Conservation (phyloP, 1,140 invertebrate species). For the Chironomus striatipennis region DNA sequence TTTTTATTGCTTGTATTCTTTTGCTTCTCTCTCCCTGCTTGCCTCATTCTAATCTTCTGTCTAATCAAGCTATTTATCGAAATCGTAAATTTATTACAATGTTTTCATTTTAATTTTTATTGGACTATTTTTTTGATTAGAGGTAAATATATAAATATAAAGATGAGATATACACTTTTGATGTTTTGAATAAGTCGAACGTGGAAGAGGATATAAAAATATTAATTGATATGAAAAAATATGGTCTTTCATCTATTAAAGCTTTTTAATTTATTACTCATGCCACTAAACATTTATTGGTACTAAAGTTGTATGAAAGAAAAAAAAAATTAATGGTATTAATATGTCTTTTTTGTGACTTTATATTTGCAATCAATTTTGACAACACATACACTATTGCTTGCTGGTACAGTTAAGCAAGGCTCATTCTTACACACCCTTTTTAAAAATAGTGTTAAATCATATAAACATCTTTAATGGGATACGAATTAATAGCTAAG, state of each 20-base stretch:
- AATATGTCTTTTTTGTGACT: not conserved
- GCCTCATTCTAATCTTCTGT: not conserved
- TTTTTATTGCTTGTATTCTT: not conserved
- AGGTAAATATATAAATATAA: not conserved
- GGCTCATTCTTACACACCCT: not conserved
- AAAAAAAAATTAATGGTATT: slow-evolving; percentile 7
- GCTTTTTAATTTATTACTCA: not conserved
- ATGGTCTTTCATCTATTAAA: not conserved
- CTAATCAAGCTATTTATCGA: slow-evolving; percentile 13
- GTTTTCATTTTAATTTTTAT: slow-evolving; percentile 15
- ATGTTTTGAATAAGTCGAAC: not conserved
- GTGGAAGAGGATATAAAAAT: slow-evolving; percentile 7
- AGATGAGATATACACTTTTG: not conserved
- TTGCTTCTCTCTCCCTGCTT: too few species aligned
- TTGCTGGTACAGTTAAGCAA: too few species aligned
- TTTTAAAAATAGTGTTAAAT: too few species aligned
- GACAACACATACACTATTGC: not conserved
- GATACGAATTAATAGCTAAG: too few species aligned
- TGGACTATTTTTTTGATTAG: slow-evolving; percentile 5
- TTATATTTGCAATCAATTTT: slow-evolving; percentile 3
- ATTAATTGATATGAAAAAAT: not conserved
- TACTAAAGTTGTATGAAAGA: not conserved
- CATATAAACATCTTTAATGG: too few species aligned
- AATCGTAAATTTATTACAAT: slow-evolving; percentile 15
- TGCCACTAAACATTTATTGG: not conserved